Percentiles rank a stretch among this genome's conserved stretches.
phyloP scores from a whole-genome alignment of 2,888 invertebrate species.

The Ganaspis brasiliensis region DNA sequence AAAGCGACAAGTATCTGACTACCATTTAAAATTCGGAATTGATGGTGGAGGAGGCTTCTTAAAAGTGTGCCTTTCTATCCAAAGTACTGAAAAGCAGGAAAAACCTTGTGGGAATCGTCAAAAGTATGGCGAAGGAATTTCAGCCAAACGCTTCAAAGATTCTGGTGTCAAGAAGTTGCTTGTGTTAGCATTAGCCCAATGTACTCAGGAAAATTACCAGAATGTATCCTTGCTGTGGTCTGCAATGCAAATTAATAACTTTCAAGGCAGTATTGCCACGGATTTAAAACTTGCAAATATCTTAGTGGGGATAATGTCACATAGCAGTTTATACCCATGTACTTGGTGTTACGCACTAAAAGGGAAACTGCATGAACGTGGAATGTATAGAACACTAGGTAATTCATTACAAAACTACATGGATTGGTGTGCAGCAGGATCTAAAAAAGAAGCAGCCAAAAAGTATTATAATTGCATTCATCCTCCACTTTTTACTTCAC shows the following conservation, averaged over 20 bases:
- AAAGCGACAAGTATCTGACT: too few relatives aligned
- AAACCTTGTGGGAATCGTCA: not conserved
- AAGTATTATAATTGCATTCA: constrained; percentile 35
- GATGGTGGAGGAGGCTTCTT: constrained; percentile 32
- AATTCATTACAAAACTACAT: constrained; percentile 25
- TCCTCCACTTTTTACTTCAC: constrained; percentile 5
- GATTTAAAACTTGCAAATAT: constrained; percentile 49
- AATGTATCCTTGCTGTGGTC: constrained; percentile 44
- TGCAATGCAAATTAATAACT: constrained; percentile 22
- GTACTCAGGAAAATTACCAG: constrained; percentile 49
- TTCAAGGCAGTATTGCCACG: constrained; percentile 39
- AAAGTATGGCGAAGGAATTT: constrained; percentile 24
- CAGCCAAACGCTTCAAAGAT: constrained; percentile 43
- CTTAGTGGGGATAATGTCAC: constrained; percentile 43
- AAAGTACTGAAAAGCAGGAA: constrained; percentile 5
- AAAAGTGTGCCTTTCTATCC: constrained; percentile 42
- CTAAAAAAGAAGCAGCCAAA: not conserved
- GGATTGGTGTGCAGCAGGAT: constrained; percentile 9
- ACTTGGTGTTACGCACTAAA: constrained; percentile 47
- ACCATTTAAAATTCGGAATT: too few relatives aligned
- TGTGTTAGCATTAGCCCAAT: constrained; percentile 15
- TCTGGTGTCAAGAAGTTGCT: constrained; percentile 32
- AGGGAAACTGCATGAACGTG: constrained; percentile 11
- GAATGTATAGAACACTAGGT: constrained; percentile 14
- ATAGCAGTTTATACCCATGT: constrained; percentile 42